Evolutionary conservation across 1,140 invertebrate species (phyloP).

Genomic region (Arion vulgaris): DNA sequence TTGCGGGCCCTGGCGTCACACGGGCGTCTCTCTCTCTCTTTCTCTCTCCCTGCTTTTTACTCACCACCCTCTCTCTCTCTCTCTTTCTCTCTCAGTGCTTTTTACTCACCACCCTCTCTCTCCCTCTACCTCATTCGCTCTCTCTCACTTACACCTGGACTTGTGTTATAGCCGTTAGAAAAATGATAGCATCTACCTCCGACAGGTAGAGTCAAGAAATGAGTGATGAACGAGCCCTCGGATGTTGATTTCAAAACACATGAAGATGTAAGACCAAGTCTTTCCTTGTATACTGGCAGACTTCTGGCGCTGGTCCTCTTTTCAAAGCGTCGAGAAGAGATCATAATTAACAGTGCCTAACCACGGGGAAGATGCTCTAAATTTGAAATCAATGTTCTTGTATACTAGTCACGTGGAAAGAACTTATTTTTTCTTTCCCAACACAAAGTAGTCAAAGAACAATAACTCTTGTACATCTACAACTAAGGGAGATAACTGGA

Average conservation of each 20-base stretch:
- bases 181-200: neutral
- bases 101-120: neutral
- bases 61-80: neutral
- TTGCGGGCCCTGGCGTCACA: too few species aligned
- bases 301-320: neutral
- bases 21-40: neutral
- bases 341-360: neutral
- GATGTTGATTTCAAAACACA: neutral
- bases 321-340: neutral
- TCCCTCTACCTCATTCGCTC: neutral
- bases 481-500: too few species aligned
- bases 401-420: too few species aligned
- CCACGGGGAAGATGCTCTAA: neutral
- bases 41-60: neutral
- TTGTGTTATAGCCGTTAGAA: neutral
- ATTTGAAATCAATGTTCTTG: neutral
- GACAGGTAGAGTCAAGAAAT: neutral
- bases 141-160: neutral
- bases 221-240: neutral
- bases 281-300: neutral
- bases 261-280: neutral
- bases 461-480: too few species aligned
- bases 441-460: too few species aligned
- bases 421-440: too few species aligned
- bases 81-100: neutral